Evolutionary conservation across 1,140 invertebrate genomes (phyloP).

Genomic region (Stenopsyche tienmushanensis): DNA sequence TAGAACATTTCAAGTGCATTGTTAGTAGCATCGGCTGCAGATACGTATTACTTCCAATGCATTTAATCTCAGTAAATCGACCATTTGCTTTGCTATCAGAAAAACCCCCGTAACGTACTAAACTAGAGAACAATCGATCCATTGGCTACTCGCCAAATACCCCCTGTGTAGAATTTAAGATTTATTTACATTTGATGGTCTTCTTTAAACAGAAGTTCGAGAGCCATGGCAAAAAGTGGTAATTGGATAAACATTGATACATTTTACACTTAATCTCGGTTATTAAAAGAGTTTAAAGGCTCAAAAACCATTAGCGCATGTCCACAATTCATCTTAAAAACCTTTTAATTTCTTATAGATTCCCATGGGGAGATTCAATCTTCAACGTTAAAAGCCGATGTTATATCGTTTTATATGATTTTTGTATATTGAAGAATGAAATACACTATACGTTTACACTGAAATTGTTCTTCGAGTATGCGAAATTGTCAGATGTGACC

Average conservation of each 20-base stretch:
- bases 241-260: too few relatives aligned
- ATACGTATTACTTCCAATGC: conserved; percentile 20
- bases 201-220: too few relatives aligned
- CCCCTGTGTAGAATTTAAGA: not conserved
- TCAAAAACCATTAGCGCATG: not conserved
- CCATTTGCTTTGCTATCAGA: conserved; percentile 4
- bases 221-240: too few relatives aligned
- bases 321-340: not conserved
- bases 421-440: too few relatives aligned
- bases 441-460: too few relatives aligned
- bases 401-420: too few relatives aligned
- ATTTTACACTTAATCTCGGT: too few relatives aligned
- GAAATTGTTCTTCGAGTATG: too few relatives aligned
- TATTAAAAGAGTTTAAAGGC: too few relatives aligned
- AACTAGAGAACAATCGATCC: conserved; percentile 1
- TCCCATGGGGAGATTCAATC: not conserved
- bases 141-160: conserved; percentile 4
- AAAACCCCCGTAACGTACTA: not conserved
- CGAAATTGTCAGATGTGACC: too few relatives aligned
- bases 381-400: too few relatives aligned
- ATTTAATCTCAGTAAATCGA: conserved; percentile 28
- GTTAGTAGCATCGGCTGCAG: conserved; percentile 1
- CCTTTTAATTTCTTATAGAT: not conserved
- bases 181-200: conserved; percentile 14
- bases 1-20: not conserved